Conservation (phyloP, 2,113 vertebrate species). For the Alligator mississippiensis region DNA sequence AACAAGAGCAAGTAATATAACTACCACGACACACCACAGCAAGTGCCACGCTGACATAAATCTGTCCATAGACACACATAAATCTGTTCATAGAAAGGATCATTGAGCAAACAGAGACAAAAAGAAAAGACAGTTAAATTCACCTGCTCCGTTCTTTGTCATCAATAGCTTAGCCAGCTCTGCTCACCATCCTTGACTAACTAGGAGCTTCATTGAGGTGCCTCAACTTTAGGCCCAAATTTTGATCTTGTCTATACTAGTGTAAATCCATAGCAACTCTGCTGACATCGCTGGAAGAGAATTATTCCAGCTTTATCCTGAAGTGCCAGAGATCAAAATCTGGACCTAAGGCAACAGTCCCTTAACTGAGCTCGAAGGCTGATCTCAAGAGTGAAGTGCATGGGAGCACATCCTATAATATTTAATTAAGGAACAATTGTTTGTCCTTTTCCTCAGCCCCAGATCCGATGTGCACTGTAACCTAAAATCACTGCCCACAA, state of each 20-base stretch:
- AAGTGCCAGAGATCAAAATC: background rate
- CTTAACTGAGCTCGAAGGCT: fast-evolving
- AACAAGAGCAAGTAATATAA: background rate
- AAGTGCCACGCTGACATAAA: background rate
- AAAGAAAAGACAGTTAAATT: background rate
- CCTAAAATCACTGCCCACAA: background rate
- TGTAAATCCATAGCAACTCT: background rate
- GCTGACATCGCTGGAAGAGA: background rate
- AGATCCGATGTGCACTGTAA: background rate
- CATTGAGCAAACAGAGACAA: background rate
- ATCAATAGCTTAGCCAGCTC: background rate
- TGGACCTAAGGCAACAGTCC: fast-evolving
- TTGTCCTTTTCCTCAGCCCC: background rate
- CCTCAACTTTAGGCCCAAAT: background rate
- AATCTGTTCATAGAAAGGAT: background rate
- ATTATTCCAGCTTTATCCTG: background rate
- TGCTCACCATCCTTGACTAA: fast-evolving
- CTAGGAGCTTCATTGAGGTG: background rate
- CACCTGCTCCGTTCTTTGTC: background rate
- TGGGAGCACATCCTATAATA: background rate
- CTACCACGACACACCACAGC: background rate
- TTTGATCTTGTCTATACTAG: fast-evolving
- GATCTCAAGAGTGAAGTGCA: fast-evolving
- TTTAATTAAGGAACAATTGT: background rate
- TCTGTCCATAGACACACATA: background rate